phyloP scores from a whole-genome alignment of 1,140 invertebrate genomes.

The Pogonomyrmex barbatus region DNA sequence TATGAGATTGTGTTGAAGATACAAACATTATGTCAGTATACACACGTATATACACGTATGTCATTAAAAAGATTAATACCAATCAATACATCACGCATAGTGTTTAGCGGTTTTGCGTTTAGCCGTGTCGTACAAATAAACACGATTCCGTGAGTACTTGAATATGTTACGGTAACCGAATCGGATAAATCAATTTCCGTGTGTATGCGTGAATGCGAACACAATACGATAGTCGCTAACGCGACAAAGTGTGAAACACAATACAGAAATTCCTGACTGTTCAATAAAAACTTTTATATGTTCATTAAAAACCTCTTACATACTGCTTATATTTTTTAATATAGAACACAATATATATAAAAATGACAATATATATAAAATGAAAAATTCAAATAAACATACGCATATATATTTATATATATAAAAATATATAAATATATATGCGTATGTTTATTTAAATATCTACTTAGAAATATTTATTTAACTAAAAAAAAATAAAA shows the following conservation, averaged over 20 bases:
- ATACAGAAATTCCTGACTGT: neutral
- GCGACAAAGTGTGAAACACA: neutral
- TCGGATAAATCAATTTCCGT: conserved; percentile 61
- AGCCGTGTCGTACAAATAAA: conserved; percentile 64
- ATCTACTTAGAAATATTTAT: neutral
- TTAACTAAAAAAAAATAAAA: no score
- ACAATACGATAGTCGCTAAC: conserved; percentile 12
- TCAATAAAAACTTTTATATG: neutral
- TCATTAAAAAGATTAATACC: conserved; percentile 24
- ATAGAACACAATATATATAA: neutral
- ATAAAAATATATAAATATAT: conserved; percentile 10
- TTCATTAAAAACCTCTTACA: neutral
- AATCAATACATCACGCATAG: conserved; percentile 38
- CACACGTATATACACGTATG: no score
- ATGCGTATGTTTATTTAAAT: neutral
- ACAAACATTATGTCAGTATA: neutral
- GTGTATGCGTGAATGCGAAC: conserved; percentile 28
- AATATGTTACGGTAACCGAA: conserved; percentile 59
- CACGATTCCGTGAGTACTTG: conserved; percentile 64
- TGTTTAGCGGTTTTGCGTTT: conserved; percentile 56
- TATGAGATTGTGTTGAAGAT: conserved; percentile 1
- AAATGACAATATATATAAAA: neutral
- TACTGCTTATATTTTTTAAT: neutral
- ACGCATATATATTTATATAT: neutral
- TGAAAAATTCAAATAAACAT: no score